Conservation (phyloP, 2,888 invertebrate species). For the Raillietiella orientalis region DNA sequence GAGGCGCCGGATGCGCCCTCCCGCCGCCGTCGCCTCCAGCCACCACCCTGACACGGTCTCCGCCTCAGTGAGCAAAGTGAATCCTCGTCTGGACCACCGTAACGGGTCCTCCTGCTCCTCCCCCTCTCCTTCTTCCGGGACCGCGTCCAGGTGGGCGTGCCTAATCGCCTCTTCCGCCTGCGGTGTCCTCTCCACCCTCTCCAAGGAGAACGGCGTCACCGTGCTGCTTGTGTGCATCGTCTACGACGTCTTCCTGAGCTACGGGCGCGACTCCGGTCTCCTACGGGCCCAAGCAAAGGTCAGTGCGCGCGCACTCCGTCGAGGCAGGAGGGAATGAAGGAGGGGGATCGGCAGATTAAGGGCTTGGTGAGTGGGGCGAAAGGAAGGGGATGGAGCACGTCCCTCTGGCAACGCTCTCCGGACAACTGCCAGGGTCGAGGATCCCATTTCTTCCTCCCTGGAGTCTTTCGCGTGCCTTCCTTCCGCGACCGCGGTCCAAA, state of each 20-base stretch:
- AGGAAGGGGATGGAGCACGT: too few species aligned
- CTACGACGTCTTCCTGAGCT: conserved; percentile 42
- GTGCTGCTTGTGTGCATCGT: conserved; percentile 61
- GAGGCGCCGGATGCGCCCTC: conserved; percentile 6
- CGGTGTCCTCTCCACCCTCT: conserved; percentile 37
- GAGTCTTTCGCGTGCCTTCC: too few species aligned
- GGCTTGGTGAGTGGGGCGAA: too few species aligned
- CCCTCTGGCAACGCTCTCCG: too few species aligned
- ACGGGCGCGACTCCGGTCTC: conserved; percentile 8
- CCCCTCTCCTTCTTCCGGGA: conserved; percentile 2
- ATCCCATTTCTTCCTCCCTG: too few species aligned
- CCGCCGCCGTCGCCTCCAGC: conserved; percentile 8
- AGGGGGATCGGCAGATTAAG: too few species aligned
- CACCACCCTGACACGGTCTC: background rate
- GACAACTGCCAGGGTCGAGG: too few species aligned
- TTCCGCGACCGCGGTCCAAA: too few species aligned
- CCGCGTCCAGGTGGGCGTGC: background rate
- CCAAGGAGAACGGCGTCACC: conserved; percentile 83
- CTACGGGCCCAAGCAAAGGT: too few species aligned
- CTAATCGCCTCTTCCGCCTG: conserved; percentile 3
- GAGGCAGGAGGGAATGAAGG: too few species aligned
- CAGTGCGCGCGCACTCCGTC: too few species aligned
- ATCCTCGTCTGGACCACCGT: conserved; percentile 1
- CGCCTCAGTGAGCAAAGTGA: background rate
- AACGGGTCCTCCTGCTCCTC: conserved; percentile 1